Evolutionary conservation across 2,113 vertebrate species (phyloP).

Genomic region (Apaloderma vittatum): DNA sequence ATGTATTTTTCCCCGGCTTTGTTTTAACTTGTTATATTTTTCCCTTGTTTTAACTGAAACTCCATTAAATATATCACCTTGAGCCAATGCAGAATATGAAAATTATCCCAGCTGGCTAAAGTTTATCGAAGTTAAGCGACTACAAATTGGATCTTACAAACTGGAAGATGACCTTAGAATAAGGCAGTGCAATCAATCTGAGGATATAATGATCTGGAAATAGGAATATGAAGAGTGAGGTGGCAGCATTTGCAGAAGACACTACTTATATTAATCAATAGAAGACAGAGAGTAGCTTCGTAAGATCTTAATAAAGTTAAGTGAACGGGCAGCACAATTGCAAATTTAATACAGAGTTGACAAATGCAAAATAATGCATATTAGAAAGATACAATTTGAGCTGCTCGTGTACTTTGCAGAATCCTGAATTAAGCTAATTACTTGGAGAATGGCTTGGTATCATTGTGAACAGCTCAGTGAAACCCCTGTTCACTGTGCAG

Average conservation of each 20-base stretch:
- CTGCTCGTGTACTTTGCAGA: not conserved
- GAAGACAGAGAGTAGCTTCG: constrained; percentile 12
- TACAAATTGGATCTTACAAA: not conserved
- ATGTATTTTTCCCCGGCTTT: not conserved
- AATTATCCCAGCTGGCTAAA: not conserved
- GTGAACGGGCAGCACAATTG: constrained; percentile 18
- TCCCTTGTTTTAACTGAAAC: not conserved
- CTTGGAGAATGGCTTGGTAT: not conserved
- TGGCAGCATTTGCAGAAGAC: constrained; percentile 8
- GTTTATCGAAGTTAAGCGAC: not conserved
- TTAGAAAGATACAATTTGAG: not conserved
- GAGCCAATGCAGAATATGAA: not conserved
- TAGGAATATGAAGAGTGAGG: not conserved
- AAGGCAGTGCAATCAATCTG: not conserved
- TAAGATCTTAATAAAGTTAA: constrained; percentile 56
- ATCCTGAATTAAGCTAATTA: constrained; percentile 32
- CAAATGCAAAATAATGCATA: constrained; percentile 30
- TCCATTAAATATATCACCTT: not conserved
- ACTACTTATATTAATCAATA: constrained; percentile 15
- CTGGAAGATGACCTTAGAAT: not conserved
- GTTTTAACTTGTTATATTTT: not conserved
- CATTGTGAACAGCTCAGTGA: not conserved
- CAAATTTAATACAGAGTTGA: constrained; percentile 48
- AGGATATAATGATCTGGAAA: not conserved
- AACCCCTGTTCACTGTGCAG: not conserved